Evolutionary conservation across 2,113 vertebrate genomes (phyloP).

Genomic region (Callocephalon fimbriatum): DNA sequence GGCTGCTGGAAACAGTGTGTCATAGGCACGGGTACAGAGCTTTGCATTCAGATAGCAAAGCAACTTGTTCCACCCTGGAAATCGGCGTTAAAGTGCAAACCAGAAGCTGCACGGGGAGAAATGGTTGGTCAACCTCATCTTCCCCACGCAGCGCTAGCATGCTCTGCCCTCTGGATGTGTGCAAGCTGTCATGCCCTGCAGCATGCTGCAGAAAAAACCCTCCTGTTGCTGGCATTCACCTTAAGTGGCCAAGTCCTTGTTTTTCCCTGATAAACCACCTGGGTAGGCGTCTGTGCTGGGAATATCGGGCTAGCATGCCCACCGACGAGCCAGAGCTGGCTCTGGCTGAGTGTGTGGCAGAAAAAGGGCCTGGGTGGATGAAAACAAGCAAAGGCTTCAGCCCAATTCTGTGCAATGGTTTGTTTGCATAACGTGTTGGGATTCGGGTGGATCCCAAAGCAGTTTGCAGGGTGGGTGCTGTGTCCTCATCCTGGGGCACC

Average conservation of each 20-base stretch:
- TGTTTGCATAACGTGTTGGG: neutral
- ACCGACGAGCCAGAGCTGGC: neutral
- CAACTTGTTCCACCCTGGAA: neutral
- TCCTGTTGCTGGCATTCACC: neutral
- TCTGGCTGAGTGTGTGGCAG: fast-evolving
- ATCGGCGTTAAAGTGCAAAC: neutral
- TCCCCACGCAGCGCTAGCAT: neutral
- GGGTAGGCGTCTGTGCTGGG: neutral
- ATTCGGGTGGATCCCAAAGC: neutral
- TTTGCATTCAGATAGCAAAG: neutral
- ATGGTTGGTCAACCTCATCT: neutral
- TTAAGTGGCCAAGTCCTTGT: fast-evolving
- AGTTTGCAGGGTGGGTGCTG: neutral
- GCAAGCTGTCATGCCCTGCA: neutral
- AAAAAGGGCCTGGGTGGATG: neutral
- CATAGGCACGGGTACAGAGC: neutral
- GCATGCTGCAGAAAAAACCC: neutral
- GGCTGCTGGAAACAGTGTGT: conserved; percentile 63
- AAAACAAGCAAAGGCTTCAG: neutral
- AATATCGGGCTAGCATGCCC: fast-evolving
- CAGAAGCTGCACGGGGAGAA: neutral
- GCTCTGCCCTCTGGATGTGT: neutral
- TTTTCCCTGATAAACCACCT: neutral
- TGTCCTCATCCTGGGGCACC: neutral
- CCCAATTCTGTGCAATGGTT: neutral